phyloP scores from a whole-genome alignment of 2,888 invertebrate species.

The Orthonychiurus folsomi region DNA sequence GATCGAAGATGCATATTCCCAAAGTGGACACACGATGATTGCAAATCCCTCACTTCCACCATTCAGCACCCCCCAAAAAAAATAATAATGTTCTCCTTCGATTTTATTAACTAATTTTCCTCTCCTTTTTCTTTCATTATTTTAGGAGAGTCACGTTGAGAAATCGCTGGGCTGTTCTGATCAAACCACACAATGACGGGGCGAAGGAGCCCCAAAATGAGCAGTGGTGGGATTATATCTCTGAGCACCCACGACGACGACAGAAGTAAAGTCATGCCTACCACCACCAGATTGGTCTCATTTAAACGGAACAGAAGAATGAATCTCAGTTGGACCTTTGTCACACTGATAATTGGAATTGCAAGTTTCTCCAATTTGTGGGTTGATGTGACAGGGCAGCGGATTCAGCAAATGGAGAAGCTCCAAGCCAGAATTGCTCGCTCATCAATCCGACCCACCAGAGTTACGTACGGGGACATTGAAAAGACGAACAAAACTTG shows the following conservation, averaged over 20 bases:
- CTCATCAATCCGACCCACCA: conserved; percentile 26
- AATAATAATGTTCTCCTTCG: background rate
- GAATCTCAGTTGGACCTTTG: background rate
- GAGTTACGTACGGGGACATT: conserved; percentile 40
- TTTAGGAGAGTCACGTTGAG: background rate
- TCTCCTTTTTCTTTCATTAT: background rate
- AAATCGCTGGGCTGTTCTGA: background rate
- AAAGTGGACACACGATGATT: too few species aligned
- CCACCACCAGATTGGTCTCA: background rate
- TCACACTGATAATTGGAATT: background rate
- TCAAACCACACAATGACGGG: background rate
- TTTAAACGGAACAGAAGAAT: too few species aligned
- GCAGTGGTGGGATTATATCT: too few species aligned
- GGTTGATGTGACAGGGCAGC: background rate
- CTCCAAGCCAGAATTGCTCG: background rate
- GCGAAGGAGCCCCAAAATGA: background rate
- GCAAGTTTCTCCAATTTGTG: background rate
- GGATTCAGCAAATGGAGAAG: background rate
- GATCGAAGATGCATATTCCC: too few species aligned
- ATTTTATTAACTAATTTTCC: background rate
- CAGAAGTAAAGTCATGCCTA: background rate
- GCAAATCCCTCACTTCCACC: too few species aligned
- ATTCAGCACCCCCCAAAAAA: too few species aligned
- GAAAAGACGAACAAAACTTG: conserved; percentile 39
- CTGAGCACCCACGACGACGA: too few species aligned